Percentiles rank a stretch among this genome's conserved stretches.
phyloP scores from a whole-genome alignment of 2,113 vertebrate genomes.

The Strigops habroptila region DNA sequence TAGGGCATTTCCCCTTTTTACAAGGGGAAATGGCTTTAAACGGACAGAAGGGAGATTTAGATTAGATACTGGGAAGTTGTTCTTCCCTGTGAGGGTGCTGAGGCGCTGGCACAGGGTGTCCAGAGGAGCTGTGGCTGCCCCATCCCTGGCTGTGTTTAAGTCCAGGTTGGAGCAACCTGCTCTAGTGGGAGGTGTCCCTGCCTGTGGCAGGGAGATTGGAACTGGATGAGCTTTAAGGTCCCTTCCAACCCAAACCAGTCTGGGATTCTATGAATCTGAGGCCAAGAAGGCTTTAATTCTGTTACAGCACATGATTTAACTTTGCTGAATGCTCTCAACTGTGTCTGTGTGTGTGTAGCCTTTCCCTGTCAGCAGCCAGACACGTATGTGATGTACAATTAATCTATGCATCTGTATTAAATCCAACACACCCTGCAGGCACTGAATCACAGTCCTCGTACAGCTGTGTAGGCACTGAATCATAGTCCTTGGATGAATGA shows the following conservation, averaged over 20 bases:
- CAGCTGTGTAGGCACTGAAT: neutral
- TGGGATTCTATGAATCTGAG: neutral
- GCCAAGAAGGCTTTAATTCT: neutral
- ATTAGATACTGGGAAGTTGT: neutral
- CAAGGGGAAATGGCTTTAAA: neutral
- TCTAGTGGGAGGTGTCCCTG: neutral
- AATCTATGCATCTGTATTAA: neutral
- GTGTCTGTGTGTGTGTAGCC: neutral
- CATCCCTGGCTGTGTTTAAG: neutral
- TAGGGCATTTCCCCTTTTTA: too few relatives aligned
- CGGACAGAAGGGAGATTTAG: neutral
- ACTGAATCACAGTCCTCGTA: neutral
- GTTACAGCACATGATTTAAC: neutral
- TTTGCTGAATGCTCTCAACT: neutral
- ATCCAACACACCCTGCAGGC: neutral
- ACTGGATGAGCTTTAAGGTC: neutral
- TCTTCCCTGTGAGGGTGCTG: neutral
- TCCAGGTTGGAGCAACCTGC: neutral
- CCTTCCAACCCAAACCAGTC: neutral
- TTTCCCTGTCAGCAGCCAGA: constrained; percentile 2
- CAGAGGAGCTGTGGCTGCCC: neutral
- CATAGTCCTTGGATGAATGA: neutral
- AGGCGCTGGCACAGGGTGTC: neutral
- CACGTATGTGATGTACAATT: neutral
- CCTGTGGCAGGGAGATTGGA: neutral